Evolutionary conservation across 2,797 vertebrate species (phyloP).

Genomic region (Amblyopsis hoosieri): DNA sequence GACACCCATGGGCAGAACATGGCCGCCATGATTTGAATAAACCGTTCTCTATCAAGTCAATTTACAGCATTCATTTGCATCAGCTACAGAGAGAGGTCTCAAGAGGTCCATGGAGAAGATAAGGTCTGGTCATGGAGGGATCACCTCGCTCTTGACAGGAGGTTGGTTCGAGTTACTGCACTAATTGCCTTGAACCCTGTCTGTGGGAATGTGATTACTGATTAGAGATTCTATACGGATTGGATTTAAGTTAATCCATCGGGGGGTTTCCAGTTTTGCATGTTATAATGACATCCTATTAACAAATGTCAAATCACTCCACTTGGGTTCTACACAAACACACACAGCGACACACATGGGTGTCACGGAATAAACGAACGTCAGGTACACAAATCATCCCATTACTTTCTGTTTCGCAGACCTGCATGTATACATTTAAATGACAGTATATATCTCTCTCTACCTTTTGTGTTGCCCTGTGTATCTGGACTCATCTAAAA

Average conservation of each 20-base stretch:
- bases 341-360: conserved; percentile 2
- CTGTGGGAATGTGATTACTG: conserved; percentile 65
- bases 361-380: conserved; percentile 8
- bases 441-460: conserved; percentile 47
- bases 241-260: conserved; percentile 65
- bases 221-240: conserved; percentile 71
- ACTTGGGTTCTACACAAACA: conserved; percentile 20
- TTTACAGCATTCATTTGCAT: conserved; percentile 64
- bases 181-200: conserved; percentile 69
- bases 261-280: conserved; percentile 51
- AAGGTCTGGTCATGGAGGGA: conserved; percentile 58
- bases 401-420: conserved; percentile 56
- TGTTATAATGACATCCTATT: conserved; percentile 52
- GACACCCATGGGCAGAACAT: conserved; percentile 48
- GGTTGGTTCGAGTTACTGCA: conserved; percentile 57
- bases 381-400: conserved; percentile 17
- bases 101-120: conserved; percentile 33
- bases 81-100: conserved; percentile 47
- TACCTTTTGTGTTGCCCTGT: conserved; percentile 53
- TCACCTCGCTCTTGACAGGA: conserved; percentile 59
- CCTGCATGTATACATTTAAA: conserved; percentile 73
- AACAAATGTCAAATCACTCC: conserved; percentile 42
- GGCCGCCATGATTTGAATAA: conserved; percentile 62
- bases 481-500: conserved; percentile 65
- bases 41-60: conserved; percentile 64